Evolutionary conservation across 1,140 invertebrate genomes (phyloP), one percentile per base, ranked within the genome.

Genomic region (Heliconius hermathena): DNA sequence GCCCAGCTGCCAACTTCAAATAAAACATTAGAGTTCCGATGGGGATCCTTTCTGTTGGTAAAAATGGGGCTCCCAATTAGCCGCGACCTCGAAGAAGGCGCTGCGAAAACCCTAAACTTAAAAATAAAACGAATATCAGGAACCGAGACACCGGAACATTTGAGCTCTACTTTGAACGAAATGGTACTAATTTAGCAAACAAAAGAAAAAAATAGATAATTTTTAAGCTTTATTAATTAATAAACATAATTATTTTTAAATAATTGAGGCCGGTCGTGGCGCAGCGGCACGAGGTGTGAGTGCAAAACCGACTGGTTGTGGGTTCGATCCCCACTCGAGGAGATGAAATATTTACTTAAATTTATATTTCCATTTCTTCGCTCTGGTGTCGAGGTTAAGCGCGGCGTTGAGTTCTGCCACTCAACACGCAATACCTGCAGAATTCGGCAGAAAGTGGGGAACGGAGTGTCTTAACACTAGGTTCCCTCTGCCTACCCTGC

Each of bases 1-100:
- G 77, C 85, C 13, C 83, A 73, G 57, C 81, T 94, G 8, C 91
- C 91, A 3, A 78, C 36, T 22, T 81, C 88, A 3, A 87, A 76
- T 33, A 74, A 82, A 16, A 84, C 80, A 8, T 52, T 93, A 0
- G 91, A 89, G 57, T 89, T 91, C 70, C 86, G 87, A 1, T 87
- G 86, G 79, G 80, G 85, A 0, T 87, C 87, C 4, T 85, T 88
- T 29, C 76, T 93, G 38, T 81, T 89, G 13, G 33, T 93, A 18
- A 82, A 78, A 29, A 71, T 76, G 13, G 72, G 52, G 1, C 46
- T 82, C 8, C 26, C 76, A 18, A 38, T 85, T 2, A 88, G 81
- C 18, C 71, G 76, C 26, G 33, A 81, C 6, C 83, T 90, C 66
- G 41, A 54, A 26, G 57, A 57, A 8, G 76, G 80, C 9, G 77